Conservation (phyloP, 2,888 invertebrate species). For the Beris chalybata region DNA sequence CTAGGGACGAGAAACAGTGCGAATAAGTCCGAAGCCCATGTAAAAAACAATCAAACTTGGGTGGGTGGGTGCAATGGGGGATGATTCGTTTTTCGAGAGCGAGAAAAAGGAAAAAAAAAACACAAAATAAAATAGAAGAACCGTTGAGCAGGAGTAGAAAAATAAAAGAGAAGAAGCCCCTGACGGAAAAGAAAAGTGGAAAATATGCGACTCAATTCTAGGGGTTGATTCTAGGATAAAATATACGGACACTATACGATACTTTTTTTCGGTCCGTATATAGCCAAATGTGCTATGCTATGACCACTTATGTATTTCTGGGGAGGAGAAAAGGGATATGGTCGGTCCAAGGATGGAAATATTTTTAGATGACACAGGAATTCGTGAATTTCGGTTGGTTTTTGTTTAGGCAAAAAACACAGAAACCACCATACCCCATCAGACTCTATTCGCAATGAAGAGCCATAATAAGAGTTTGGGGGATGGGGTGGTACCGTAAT, state of each 20-base stretch:
- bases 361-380: constrained; percentile 39
- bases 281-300: constrained; percentile 24
- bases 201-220: constrained; percentile 28
- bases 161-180: constrained; percentile 9
- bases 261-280: constrained; percentile 23
- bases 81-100: constrained; percentile 19
- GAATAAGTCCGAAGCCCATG: constrained; percentile 10
- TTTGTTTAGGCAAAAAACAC: constrained; percentile 11
- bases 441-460: not conserved
- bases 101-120: constrained; percentile 9
- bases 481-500: not conserved
- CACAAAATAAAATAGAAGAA: constrained; percentile 15
- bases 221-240: constrained; percentile 29
- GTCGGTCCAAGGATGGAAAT: constrained; percentile 32
- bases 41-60: constrained; percentile 25
- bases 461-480: not conserved
- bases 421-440: constrained; percentile 8
- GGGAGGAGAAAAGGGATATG: constrained; percentile 1
- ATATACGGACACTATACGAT: constrained; percentile 11
- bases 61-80: constrained; percentile 15
- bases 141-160: constrained; percentile 7
- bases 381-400: constrained; percentile 36
- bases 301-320: constrained; percentile 25
- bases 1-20: constrained; percentile 8
- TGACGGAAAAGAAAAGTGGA: constrained; percentile 22